These are phyloP conservation scores for Sarcoramphus papa DNA, from an alignment of 2,797 vertebrate genomes.

Conservation along the genomic window DNA sequence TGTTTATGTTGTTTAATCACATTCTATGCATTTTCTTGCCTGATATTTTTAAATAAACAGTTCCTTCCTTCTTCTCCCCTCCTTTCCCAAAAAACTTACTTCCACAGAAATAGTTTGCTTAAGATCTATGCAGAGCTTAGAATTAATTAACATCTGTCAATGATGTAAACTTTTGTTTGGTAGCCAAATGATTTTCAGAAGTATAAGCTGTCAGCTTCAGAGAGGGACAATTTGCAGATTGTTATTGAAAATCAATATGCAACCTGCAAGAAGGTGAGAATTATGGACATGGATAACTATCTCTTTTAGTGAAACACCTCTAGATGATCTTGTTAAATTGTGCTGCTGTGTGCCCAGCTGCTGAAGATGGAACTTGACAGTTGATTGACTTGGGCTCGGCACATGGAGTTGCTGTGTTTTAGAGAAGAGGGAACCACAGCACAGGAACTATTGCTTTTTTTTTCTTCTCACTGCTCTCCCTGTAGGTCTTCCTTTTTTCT, in stretches of 20 bases:
- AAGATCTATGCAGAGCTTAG: not conserved
- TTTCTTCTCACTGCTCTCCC: not conserved
- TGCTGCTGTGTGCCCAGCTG: not conserved
- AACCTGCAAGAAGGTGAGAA: not conserved
- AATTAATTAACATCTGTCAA: not conserved
- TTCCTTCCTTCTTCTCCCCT: not conserved
- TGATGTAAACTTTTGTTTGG: not conserved
- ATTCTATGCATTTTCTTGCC: not conserved
- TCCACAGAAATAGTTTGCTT: not conserved
- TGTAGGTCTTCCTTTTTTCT: not conserved
- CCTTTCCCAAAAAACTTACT: not conserved
- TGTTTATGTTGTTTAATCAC: not conserved
- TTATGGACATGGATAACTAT: not conserved
- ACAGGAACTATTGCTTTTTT: not conserved
- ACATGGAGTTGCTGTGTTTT: not conserved
- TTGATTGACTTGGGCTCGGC: not conserved
- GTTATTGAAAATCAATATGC: not conserved
- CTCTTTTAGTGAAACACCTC: not conserved
- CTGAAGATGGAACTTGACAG: not conserved
- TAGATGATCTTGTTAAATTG: not conserved
- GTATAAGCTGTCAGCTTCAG: not conserved
- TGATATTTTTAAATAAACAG: not conserved
- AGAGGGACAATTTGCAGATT: not conserved
- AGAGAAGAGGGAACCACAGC: not conserved
- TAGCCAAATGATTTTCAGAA: not conserved